phyloP scores from a whole-genome alignment of 2,888 invertebrate species.

The Plebejus anna region DNA sequence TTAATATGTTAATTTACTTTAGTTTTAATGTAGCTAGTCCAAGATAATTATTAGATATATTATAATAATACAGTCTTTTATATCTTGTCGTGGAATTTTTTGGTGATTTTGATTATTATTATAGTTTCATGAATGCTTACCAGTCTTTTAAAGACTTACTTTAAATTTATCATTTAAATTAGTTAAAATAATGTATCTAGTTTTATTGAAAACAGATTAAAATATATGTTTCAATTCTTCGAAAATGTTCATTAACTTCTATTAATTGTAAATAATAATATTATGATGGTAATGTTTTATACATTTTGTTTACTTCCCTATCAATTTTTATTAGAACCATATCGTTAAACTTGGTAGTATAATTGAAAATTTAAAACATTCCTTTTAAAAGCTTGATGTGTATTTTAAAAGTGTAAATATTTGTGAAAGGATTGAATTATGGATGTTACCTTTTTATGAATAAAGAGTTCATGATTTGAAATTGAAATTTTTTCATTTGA shows the following conservation, averaged over 20 bases:
- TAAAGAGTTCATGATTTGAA: slow-evolving; percentile 27
- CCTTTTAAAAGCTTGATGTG: slow-evolving; percentile 20
- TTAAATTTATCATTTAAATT: not conserved
- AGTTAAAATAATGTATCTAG: not conserved
- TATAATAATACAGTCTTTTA: not conserved
- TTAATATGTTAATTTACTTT: not conserved
- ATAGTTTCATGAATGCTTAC: not conserved
- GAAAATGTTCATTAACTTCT: not conserved
- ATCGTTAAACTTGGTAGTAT: not conserved
- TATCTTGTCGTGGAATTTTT: not conserved
- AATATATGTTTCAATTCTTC: not conserved
- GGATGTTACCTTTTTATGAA: slow-evolving; percentile 28
- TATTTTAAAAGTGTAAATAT: slow-evolving; percentile 25
- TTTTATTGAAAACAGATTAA: not conserved
- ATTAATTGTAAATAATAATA: not conserved
- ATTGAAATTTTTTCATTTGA: slow-evolving; percentile 25
- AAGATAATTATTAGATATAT: no score
- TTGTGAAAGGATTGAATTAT: slow-evolving; percentile 28
- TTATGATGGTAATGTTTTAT: not conserved
- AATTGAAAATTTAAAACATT: not conserved
- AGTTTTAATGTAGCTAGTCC: not conserved
- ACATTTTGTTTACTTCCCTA: not conserved
- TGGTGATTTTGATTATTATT: not conserved
- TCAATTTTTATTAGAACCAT: not conserved
- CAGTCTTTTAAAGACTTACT: not conserved